Base-by-base conservation (phyloP, 2,113 vertebrate genomes). In the Pampusana beccarii region DNA sequence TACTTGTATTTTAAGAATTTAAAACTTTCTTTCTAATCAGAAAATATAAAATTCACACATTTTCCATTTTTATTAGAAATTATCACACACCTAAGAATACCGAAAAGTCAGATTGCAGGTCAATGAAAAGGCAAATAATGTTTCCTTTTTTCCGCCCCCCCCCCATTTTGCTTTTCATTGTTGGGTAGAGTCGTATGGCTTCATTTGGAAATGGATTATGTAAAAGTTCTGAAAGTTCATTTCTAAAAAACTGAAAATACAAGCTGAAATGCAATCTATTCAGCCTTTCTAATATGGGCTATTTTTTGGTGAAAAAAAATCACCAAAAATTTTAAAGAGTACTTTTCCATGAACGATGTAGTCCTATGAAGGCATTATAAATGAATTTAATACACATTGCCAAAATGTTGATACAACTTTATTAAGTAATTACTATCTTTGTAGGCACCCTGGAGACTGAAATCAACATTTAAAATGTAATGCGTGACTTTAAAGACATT, bases 401-500 rank as follows among this genome's bases (percentile, higher is more conserved):
- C 80, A 78, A 78, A 80, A 77, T 31, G 26, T 40, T 82, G 46
- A 9, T 86, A 28, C 24, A 48, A 26, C 26, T 88, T 56, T 88
- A 21, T 61, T 88, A 73, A 90, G 51, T 85, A 80, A 80, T 70
- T 77, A 8, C 31, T 66, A 13, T 70, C 38, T 58, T 62, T 83
- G 28, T 64, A 88, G 79, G 28, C 33, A 60, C 25, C 40, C 26
- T 60, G n/a, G 62, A 86, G 90, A 84, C 33, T 88, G 51, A 93
- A 90, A 64, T 74, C 74, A 90, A 44, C 90, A 17, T 88, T 82
- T 70, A 44, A 96, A 88, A 86, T 82, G 25, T 70, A 78, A 83
- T 20, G 20, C 31, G 24, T 96, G 21, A 23, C 51, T 92, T 90
- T 18, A 74, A 71, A 71, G 86, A n/a, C 34, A 21, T 16, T 62